Evolutionary conservation across 1,140 invertebrate species (phyloP).

Genomic region (Agrypnia vestita): DNA sequence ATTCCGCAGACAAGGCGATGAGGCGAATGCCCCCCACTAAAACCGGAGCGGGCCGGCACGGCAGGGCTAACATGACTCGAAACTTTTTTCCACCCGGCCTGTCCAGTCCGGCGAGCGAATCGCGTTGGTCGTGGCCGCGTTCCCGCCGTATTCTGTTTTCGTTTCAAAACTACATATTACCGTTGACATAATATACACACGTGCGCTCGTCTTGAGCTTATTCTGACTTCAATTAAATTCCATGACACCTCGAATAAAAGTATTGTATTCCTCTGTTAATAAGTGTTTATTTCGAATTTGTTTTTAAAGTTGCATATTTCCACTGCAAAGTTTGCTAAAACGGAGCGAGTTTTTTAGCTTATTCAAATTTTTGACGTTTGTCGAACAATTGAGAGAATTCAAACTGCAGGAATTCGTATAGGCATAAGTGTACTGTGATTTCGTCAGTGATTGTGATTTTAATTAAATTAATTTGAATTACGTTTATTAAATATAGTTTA

Average conservation of each 20-base stretch:
- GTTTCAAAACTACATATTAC: slow-evolving; percentile 25
- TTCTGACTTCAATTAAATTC: background rate
- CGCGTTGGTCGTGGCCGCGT: slow-evolving; percentile 24
- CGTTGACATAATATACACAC: slow-evolving; percentile 29
- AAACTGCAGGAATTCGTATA: background rate
- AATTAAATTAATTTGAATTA: no score
- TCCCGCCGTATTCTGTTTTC: slow-evolving; percentile 24
- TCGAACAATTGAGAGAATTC: background rate
- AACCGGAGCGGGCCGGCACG: slow-evolving; percentile 34
- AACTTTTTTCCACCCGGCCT: slow-evolving; percentile 41
- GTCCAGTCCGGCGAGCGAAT: slow-evolving; percentile 27
- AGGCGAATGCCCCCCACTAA: slow-evolving; percentile 45
- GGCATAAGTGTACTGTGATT: background rate
- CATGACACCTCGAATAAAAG: no score
- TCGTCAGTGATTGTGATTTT: background rate
- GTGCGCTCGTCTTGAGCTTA: background rate
- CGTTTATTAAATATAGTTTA: background rate
- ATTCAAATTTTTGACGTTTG: slow-evolving; percentile 27
- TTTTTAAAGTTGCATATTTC: no score
- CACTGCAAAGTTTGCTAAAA: slow-evolving; percentile 7
- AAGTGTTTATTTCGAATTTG: no score
- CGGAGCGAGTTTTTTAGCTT: background rate
- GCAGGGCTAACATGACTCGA: slow-evolving; percentile 40
- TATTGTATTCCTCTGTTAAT: no score
- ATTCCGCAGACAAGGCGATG: slow-evolving; percentile 20